Percentiles rank a stretch among this genome's conserved stretches.
Evolutionary conservation across 2,888 invertebrate genomes (phyloP).

Genomic region (Erebia palarica): DNA sequence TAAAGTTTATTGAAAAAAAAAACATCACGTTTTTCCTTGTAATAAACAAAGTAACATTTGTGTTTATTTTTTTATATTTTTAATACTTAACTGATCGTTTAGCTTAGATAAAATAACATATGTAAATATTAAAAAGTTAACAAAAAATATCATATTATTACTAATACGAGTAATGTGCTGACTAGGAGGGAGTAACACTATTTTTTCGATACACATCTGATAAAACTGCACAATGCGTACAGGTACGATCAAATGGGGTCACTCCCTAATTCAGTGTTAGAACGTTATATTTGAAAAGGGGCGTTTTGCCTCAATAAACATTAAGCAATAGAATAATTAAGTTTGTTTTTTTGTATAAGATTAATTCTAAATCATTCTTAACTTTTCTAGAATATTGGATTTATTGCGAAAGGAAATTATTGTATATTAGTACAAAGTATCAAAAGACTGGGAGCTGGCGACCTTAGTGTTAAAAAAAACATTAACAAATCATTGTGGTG

Average conservation of each 20-base stretch:
- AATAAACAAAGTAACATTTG: background rate
- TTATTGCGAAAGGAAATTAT: constrained; percentile 59
- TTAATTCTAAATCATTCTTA: constrained; percentile 61
- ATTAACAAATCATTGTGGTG: background rate
- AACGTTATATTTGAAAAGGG: constrained; percentile 29
- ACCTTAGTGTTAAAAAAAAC: background rate
- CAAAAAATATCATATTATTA: constrained; percentile 50
- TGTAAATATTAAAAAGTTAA: constrained; percentile 64
- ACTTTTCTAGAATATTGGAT: constrained; percentile 55
- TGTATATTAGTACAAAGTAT: constrained; percentile 79
- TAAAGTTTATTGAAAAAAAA: background rate
- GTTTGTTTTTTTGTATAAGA: constrained; percentile 58
- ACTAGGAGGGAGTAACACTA: constrained; percentile 42
- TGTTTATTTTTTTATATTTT: background rate
- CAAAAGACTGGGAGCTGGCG: constrained; percentile 20
- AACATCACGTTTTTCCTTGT: constrained; percentile 10
- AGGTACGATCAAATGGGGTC: constrained; percentile 49
- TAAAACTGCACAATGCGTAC: background rate
- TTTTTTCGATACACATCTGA: constrained; percentile 24
- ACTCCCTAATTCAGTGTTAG: constrained; percentile 44
- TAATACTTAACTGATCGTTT: constrained; percentile 36
- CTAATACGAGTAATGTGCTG: constrained; percentile 44
- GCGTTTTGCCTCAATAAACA: constrained; percentile 49
- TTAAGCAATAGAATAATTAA: constrained; percentile 59
- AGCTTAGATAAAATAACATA: constrained; percentile 49